Evolutionary conservation across 2,797 vertebrate genomes (phyloP), one percentile per base, ranked within the genome.

Genomic region (Chromis chromis): DNA sequence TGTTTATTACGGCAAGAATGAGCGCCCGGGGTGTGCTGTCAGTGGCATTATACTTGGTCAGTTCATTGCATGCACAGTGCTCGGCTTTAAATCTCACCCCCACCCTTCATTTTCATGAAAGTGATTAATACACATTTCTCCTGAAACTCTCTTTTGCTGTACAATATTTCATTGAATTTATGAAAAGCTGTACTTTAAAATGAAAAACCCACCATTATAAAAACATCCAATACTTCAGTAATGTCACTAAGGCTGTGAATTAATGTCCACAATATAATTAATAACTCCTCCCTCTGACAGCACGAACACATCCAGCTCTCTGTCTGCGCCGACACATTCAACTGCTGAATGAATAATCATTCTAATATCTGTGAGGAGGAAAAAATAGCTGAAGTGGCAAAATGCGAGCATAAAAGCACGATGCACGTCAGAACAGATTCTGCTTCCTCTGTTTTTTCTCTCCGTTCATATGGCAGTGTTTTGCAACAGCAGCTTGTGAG

Each of bases 1-100:
- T 91, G 89, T 92, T 91, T 91, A 91, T 93, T 91, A 89, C 70
- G 39, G 74, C 72, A n/a, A 42, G 76, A 84, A 78, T 31, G 53
- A 75, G 62, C 74, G 78, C 87, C 85, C 0, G 31, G 46, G 77
- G 52, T 56, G 61, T 73, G 31, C 70, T 78, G 86, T 86, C 84
- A 86, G 64, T 31, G 76, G 27, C 70, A 69, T 78, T 79, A 84
- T 70, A 82, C 79, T 57, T 13, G 60, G 74, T 90, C 77, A 84
- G 78, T 90, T 90, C 76, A 88, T 92, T 88, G 74, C 49, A 65
- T 63, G 17, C 40, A 46, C 40, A 48, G 42, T 19, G 50, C 65
- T 54, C 17, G 0, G 25, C 65, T 64, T 31, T 56, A 66, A 62
- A 52, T 65, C 19, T 55, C 33, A 19, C 44, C 40, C n/a, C 60